Conservation (phyloP, 1,140 invertebrate species). For the Phthorimaea operculella region DNA sequence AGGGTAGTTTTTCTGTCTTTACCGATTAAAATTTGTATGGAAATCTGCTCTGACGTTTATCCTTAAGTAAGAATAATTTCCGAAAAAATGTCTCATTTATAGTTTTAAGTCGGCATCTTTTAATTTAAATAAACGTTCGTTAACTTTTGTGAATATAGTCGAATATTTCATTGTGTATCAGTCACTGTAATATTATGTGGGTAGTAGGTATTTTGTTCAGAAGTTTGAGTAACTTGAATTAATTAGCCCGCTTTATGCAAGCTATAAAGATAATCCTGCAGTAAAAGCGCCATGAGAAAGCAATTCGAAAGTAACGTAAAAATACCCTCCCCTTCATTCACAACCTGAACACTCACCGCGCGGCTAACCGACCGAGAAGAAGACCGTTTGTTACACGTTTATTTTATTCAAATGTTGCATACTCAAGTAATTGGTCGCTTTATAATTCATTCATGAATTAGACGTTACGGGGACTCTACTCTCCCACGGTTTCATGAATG, state of each 20-base stretch:
- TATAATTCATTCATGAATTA: constrained; percentile 50
- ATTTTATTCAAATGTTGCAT: constrained; percentile 28
- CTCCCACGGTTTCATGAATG: constrained; percentile 52
- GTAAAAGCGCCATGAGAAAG: constrained; percentile 33
- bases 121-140: no score
- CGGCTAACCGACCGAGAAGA: constrained; percentile 25
- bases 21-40: no score
- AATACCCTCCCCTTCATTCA: constrained; percentile 43
- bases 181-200: no score
- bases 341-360: constrained; percentile 13
- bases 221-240: no score
- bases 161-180: no score
- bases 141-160: no score
- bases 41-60: no score
- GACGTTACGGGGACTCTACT: constrained; percentile 34
- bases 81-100: no score
- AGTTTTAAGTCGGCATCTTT: no score
- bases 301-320: constrained; percentile 19
- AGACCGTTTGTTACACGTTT: constrained; percentile 19
- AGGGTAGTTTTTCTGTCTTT: no score
- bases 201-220: no score
- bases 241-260: not conserved
- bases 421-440: constrained; percentile 30
- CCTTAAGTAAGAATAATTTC: no score
- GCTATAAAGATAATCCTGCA: constrained; percentile 14